phyloP scores from a whole-genome alignment of 2,113 vertebrate genomes.

The Rissa tridactyla region DNA sequence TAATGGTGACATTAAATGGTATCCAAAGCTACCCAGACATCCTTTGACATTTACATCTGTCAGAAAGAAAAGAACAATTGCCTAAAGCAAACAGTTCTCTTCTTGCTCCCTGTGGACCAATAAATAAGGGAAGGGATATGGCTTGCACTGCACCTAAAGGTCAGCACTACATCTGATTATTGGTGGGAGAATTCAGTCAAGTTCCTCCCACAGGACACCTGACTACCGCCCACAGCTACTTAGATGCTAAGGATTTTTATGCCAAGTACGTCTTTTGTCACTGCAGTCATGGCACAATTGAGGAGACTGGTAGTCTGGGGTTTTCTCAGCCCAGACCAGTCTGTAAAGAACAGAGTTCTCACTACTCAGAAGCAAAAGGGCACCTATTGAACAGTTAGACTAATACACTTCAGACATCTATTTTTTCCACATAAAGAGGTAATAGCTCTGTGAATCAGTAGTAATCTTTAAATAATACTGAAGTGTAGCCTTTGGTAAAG shows the following conservation, averaged over 20 bases:
- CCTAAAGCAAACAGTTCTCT: neutral
- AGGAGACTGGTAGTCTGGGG: neutral
- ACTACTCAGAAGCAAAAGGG: neutral
- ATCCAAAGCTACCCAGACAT: neutral
- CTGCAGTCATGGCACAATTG: neutral
- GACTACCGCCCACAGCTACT: neutral
- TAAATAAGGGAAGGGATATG: neutral
- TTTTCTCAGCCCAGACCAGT: neutral
- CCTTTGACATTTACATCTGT: neutral
- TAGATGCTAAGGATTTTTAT: neutral
- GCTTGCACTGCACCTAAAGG: neutral
- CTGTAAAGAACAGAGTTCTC: neutral
- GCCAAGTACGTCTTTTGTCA: neutral
- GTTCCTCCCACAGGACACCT: neutral
- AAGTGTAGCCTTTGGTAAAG: neutral
- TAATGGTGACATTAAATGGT: neutral
- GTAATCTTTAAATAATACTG: neutral
- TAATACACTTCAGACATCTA: neutral
- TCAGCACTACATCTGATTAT: neutral
- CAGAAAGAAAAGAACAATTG: neutral
- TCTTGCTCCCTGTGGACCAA: neutral
- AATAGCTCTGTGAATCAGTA: neutral
- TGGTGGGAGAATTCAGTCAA: neutral
- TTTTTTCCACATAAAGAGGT: neutral
- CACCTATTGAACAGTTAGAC: neutral